These are phyloP conservation scores for Neoarius graeffei DNA, from an alignment of 2,113 vertebrate species.

Conservation along the genomic window DNA sequence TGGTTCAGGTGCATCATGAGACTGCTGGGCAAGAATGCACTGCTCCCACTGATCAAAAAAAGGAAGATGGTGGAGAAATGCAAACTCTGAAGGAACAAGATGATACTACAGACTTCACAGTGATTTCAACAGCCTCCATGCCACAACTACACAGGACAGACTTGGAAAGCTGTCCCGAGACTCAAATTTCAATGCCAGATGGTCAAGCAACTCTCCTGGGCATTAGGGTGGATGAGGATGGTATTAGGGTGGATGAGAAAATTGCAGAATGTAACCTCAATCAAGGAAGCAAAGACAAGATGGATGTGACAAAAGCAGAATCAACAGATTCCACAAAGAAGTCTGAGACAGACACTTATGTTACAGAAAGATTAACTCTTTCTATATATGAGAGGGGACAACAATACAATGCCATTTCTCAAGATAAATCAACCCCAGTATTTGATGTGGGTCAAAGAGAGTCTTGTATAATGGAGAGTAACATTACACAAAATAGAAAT, in stretches of 20 bases:
- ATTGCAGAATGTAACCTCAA: conserved; percentile 12
- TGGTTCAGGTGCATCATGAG: conserved; percentile 12
- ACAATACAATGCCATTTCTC: conserved; percentile 39
- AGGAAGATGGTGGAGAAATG: not conserved
- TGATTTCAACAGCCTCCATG: conserved; percentile 16
- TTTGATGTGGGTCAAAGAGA: not conserved
- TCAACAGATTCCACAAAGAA: not conserved
- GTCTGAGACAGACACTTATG: conserved; percentile 34
- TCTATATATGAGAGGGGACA: conserved; percentile 48
- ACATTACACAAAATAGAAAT: conserved; percentile 35
- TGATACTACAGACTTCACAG: not conserved
- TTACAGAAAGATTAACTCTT: conserved; percentile 44
- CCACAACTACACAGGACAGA: conserved; percentile 27
- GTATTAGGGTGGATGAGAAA: conserved; percentile 9
- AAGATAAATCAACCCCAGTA: conserved; percentile 26
- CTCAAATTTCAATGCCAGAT: conserved; percentile 15
- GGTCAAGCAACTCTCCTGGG: conserved; percentile 4
- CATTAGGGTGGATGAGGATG: conserved; percentile 23
- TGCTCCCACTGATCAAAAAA: conserved; percentile 15
- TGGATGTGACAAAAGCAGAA: conserved; percentile 3
- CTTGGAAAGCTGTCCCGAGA: conserved; percentile 40
- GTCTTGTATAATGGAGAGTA: conserved; percentile 13
- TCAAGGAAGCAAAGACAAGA: conserved; percentile 1
- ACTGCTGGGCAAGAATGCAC: not conserved
- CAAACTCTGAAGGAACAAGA: not conserved